Evolutionary conservation across 2,113 vertebrate species (phyloP).

Genomic region (Psittacula cyanocephala): DNA sequence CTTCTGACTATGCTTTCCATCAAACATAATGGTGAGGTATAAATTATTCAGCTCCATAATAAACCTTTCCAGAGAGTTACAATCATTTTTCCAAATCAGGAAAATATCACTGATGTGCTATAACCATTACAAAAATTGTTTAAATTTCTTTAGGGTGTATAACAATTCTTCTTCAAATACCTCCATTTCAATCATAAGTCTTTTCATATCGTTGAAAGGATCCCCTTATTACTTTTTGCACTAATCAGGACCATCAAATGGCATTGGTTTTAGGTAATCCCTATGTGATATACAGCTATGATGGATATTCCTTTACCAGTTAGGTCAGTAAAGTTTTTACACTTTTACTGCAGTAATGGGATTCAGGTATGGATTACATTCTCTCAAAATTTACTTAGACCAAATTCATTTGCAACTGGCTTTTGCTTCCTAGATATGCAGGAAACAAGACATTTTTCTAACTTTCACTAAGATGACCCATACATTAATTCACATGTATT

Average conservation of each 20-base stretch:
- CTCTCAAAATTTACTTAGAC: not conserved
- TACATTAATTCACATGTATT: not conserved
- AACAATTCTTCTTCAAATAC: constrained; percentile 38
- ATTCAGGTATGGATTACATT: not conserved
- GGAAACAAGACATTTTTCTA: not conserved
- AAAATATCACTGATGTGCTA: constrained; percentile 57
- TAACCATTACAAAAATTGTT: constrained; percentile 63
- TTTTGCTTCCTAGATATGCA: not conserved
- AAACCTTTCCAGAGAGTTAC: constrained; percentile 47
- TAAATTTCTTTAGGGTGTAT: constrained; percentile 62
- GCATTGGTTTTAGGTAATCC: not conserved
- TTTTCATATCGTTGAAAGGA: not conserved
- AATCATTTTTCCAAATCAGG: constrained; percentile 64
- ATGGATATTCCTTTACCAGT: not conserved
- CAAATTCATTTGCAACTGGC: not conserved
- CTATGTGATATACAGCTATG: not conserved
- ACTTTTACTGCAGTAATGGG: not conserved
- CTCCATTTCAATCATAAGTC: not conserved
- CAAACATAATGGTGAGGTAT: constrained; percentile 41
- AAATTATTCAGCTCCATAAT: constrained; percentile 67
- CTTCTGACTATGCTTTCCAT: constrained; percentile 55
- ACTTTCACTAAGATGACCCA: not conserved
- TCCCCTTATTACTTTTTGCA: not conserved
- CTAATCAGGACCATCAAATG: not conserved
- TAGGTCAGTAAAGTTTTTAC: not conserved